Evolutionary conservation across 2,888 invertebrate species (phyloP).

Genomic region (Polymixis flavicincta): DNA sequence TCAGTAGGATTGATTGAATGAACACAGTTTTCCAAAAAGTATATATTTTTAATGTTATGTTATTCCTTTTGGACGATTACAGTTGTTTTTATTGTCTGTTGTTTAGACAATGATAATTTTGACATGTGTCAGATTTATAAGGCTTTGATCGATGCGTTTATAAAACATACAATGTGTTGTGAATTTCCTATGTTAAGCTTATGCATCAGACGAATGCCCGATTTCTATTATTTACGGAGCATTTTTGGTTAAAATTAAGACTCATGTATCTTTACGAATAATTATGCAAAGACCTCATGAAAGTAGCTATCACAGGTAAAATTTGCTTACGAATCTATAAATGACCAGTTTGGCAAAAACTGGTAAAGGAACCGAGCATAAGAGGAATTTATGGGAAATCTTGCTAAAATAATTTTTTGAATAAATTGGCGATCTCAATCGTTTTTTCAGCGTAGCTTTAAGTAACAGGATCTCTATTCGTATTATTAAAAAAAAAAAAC

Average conservation of each 20-base stretch:
- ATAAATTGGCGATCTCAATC: neutral
- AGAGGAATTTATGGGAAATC: neutral
- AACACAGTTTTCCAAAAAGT: slow-evolving; percentile 14
- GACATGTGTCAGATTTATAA: neutral
- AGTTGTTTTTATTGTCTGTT: neutral
- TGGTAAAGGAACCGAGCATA: no score
- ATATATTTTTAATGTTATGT: slow-evolving; percentile 15
- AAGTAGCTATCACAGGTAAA: no score
- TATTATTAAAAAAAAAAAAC: neutral
- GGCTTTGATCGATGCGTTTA: neutral
- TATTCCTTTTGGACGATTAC: neutral
- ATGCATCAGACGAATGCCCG: no score
- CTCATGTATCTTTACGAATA: no score
- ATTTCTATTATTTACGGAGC: no score
- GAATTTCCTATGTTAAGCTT: neutral
- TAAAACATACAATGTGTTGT: neutral
- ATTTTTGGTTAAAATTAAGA: no score
- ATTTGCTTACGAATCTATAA: no score
- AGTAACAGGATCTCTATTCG: neutral
- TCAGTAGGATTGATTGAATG: slow-evolving; percentile 4
- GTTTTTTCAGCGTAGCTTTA: neutral
- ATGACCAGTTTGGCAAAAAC: no score
- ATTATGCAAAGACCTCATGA: no score
- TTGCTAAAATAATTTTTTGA: neutral
- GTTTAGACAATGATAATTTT: neutral